Base-by-base conservation (phyloP, 2,113 vertebrate genomes). In the Lynx canadensis region DNA sequence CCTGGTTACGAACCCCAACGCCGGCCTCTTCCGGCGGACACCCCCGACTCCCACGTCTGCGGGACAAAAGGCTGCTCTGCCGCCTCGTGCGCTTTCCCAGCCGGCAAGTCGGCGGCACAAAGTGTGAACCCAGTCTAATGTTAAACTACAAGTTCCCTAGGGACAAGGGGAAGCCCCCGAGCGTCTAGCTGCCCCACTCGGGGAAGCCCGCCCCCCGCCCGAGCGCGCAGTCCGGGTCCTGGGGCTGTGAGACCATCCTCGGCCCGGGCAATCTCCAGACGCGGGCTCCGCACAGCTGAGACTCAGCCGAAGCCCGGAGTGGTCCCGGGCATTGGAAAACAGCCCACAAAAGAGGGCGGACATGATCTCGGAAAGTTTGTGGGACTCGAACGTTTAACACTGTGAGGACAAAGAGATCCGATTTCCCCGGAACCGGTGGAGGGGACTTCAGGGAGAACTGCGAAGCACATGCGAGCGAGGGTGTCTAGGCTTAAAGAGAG, bases 301-400 rank as follows among this genome's bases (percentile, higher is more conserved):
- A 19, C 65, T 27, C 52, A 4, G 31, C 48, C 12, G 68, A 27
- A 81, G 86, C 66, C 69, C 25, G 25, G 29, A 63, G 25, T 2
- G 82, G 79, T 63, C 74, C 29, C 6, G 19, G 38, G 33, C 50
- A 4, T 27, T 18, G 87, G 92, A 76, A 68, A 50, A 25, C 29
- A 21, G 27, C 81, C 63, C 6, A 12, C 38, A 27, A 81, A n/a
- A 29, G 18, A 91, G 69, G 19, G 71, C 45, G 25, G 82, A 50
- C 95, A 6, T 21, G 87, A 87, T 87, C 94, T 97, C 68, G 79
- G 48, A 92, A 97, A 97, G 94, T 98, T 97, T 90, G n/a, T 68
- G 83, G 16, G 31, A 57, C 83, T 93, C 45, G 3, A 92, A 66
- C 76, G 69, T 82, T 94, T 86, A 93, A 94, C 83, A 12, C 87